A percentile compares a stretch with the other conserved stretches of the same genome.
Evolutionary conservation across 2,113 vertebrate genomes (phyloP).

Genomic region (Ailuropoda melanoleuca): DNA sequence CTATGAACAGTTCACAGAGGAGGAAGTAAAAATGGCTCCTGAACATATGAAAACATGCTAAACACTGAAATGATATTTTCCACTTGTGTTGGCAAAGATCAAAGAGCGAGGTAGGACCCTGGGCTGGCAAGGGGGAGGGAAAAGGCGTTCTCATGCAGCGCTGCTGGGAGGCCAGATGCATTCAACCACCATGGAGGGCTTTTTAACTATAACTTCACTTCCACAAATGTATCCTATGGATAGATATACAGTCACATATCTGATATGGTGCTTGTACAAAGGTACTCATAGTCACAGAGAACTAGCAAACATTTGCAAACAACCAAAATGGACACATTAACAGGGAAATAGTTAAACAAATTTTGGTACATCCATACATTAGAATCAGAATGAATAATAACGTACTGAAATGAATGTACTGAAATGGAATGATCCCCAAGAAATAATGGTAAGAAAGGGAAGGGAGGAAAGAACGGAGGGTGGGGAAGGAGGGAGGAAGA

Average conservation of each 20-base stretch:
- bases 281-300: neutral
- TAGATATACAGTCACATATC: neutral
- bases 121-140: neutral
- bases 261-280: neutral
- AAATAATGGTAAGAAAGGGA: neutral
- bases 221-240: neutral
- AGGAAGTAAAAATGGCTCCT: slow-evolving; percentile 21
- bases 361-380: neutral
- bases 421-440: neutral
- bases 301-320: neutral
- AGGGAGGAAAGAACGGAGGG: no score
- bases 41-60: neutral
- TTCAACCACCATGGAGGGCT: neutral
- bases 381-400: slow-evolving; percentile 15
- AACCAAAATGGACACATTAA: neutral
- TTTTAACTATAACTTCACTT: neutral
- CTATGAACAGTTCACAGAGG: neutral
- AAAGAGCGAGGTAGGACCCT: neutral
- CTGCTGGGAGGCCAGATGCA: neutral
- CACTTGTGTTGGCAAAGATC: neutral
- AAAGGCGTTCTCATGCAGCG: neutral
- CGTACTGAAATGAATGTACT: neutral
- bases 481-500: no score
- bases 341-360: neutral
- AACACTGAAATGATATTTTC: neutral